Evolutionary conservation across 2,888 invertebrate genomes (phyloP).

Genomic region (Tetramorium bicarinatum): DNA sequence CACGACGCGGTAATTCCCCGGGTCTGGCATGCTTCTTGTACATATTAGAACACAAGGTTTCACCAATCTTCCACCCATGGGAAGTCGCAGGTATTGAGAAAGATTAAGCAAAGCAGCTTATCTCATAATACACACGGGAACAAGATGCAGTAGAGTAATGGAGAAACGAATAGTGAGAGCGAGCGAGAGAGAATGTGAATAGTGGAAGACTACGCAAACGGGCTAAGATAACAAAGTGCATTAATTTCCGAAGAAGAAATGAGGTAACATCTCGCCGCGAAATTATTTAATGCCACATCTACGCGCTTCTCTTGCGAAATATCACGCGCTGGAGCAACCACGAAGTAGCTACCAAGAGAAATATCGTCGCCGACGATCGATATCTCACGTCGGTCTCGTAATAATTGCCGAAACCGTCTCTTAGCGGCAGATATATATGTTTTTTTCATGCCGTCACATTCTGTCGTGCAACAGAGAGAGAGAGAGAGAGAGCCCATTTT

Average conservation of each 20-base stretch:
- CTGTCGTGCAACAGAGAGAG: constrained; percentile 7
- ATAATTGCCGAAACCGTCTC: constrained; percentile 63
- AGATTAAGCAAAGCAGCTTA: constrained; percentile 74
- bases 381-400: constrained; percentile 37
- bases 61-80: constrained; percentile 55
- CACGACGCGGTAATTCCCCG: background rate
- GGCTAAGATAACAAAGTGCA: constrained; percentile 1
- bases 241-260: constrained; percentile 26
- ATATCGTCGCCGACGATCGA: background rate
- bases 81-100: constrained; percentile 61
- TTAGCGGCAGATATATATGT: constrained; percentile 8
- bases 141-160: background rate
- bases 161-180: background rate
- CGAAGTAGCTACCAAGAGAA: background rate
- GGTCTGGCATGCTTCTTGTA: constrained; percentile 20
- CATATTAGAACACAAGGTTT: constrained; percentile 55
- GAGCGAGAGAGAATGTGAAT: background rate
- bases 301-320: background rate
- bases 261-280: background rate
- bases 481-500: constrained; percentile 6
- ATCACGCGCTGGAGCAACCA: background rate
- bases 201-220: background rate
- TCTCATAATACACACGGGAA: constrained; percentile 52
- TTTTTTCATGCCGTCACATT: constrained; percentile 26
- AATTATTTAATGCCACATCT: constrained; percentile 32